Evolutionary conservation across 2,888 invertebrate genomes (phyloP).

Genomic region (Acleris sparsana): DNA sequence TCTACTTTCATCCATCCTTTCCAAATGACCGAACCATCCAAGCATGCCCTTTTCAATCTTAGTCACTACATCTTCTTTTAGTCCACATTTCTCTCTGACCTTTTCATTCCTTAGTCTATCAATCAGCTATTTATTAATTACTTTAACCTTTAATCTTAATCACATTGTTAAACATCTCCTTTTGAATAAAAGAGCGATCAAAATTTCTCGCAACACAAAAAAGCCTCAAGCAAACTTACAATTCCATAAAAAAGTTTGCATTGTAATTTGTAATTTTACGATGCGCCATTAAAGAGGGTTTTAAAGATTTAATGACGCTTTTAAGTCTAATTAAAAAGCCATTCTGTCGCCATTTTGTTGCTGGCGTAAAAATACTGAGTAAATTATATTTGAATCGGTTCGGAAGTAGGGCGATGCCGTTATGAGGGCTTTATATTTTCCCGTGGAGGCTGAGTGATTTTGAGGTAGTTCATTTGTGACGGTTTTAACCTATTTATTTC

Average conservation of each 20-base stretch:
- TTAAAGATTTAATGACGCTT: slow-evolving; percentile 12
- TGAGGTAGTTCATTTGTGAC: background rate
- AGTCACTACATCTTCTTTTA: too few species aligned
- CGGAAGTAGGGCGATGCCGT: slow-evolving; percentile 3
- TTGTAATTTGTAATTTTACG: slow-evolving; percentile 18
- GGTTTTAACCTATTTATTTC: too few species aligned
- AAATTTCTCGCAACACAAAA: too few species aligned
- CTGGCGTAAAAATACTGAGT: slow-evolving; percentile 13
- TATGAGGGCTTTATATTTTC: background rate
- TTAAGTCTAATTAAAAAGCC: slow-evolving; percentile 20
- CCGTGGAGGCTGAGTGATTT: background rate
- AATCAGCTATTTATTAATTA: too few species aligned
- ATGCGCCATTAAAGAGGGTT: slow-evolving; percentile 11
- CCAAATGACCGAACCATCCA: too few species aligned
- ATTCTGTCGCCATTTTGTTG: slow-evolving; percentile 13
- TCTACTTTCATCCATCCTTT: too few species aligned
- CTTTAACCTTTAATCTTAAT: too few species aligned
- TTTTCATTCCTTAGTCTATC: too few species aligned
- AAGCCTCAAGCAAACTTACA: background rate
- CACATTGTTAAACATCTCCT: too few species aligned
- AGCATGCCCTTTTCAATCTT: too few species aligned
- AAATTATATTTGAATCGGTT: slow-evolving; percentile 1
- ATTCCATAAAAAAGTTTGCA: slow-evolving; percentile 11
- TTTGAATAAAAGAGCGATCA: too few species aligned
- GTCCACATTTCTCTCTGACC: too few species aligned